Evolutionary conservation across 37 sponge, comb jelly and placozoan species (phyloP), one percentile per base, ranked within the genome.

Genomic region (Amphimedon queenslandica): DNA sequence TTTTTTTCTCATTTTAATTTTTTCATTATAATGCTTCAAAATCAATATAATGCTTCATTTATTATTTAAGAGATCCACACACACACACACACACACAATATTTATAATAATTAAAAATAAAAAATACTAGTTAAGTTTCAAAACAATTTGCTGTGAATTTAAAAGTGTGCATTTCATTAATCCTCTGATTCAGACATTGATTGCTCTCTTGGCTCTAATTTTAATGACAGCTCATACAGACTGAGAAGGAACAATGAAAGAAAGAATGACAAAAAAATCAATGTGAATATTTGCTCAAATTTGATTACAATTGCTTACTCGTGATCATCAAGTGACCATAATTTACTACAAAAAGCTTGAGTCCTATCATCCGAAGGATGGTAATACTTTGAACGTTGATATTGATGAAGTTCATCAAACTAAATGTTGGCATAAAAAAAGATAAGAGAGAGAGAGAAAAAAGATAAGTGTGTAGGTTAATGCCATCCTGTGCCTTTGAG

Each of bases 401-500:
- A 88, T 69, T 75, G 73, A 57, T 78, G 77, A 43, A 88, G 28
- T 55, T 88, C 89, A 55, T 88, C 89, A 78, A 88, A 77, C 89
- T 88, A 68, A 0, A 37, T 18, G 67, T 36, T 38, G 8, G 33
- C 21, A 75, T 69, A 40, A 69, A 34, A 57, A 55, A 6, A 73
- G 36, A 35, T 5, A 29, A 80, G 55, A 23, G 4, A 41, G 3
- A 47, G 53, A 47, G 53, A 13, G 13, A 47, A 8, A 47, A 18
- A 47, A 8, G 13, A 13, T 18, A 47, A 47, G 8, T 8, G 13
- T 8, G 53, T 47, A 47, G 53, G 13, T 18, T 18, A 47, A 13
- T 8, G 53, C 53, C 8, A 47, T 13, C 13, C 8, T 18, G 53
- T 13, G 53, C 13, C 53, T 13, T 8, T 8, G 53, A 47, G 53